phyloP scores from a whole-genome alignment of 2,797 vertebrate genomes.

The Trematocara caparti region DNA sequence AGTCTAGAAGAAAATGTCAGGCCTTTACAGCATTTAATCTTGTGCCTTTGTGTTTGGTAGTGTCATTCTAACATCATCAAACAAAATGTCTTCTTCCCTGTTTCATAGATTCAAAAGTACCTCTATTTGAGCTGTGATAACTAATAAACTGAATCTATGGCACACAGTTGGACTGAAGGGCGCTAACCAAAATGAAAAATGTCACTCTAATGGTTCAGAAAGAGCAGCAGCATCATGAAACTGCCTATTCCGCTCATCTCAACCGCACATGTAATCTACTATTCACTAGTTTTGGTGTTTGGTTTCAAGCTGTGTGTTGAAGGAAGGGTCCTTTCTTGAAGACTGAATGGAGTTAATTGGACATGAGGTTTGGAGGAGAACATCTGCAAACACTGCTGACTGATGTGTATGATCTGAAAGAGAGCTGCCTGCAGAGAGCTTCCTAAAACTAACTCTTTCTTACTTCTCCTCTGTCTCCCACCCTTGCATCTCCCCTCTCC shows the following conservation, averaged over 20 bases:
- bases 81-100: neutral
- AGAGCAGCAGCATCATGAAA: conserved; percentile 27
- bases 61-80: neutral
- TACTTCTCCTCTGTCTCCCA: neutral
- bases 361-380: conserved; percentile 43
- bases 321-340: conserved; percentile 33
- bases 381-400: conserved; percentile 47
- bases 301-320: conserved; percentile 39
- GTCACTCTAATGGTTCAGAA: neutral
- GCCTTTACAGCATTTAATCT: neutral
- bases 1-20: neutral
- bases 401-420: conserved; percentile 48
- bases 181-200: neutral
- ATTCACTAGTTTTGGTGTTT: conserved; percentile 44
- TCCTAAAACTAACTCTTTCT: conserved; percentile 36
- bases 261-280: conserved; percentile 33
- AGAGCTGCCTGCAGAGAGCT: conserved; percentile 46
- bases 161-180: neutral
- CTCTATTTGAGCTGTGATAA: neutral
- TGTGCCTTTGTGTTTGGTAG: neutral
- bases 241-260: conserved; percentile 27
- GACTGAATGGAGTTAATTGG: conserved; percentile 62
- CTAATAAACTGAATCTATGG: neutral
- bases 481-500: neutral
- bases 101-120: conserved; percentile 2